Conservation (phyloP, 2,888 invertebrate genomes). For the Heliconius ethilla region DNA sequence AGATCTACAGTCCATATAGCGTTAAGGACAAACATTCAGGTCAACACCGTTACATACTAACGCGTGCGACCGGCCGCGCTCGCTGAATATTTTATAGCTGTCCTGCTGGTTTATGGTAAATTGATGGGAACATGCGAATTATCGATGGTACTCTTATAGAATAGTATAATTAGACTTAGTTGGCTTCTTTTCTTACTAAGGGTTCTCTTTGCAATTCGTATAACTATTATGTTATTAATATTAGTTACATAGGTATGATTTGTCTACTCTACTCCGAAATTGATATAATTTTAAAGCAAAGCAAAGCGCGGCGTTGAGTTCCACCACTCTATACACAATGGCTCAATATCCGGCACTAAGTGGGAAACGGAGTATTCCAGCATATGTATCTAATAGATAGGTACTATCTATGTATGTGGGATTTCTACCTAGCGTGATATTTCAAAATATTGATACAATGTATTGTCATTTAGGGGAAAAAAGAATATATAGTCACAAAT, state of each 20-base stretch:
- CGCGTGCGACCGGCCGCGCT: constrained; percentile 48
- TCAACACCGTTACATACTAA: constrained; percentile 58
- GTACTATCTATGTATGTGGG: no score
- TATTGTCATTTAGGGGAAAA: no score
- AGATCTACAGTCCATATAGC: constrained; percentile 38
- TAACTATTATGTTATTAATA: neutral
- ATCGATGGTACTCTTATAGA: neutral
- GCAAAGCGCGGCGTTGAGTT: no score
- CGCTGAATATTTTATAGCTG: constrained; percentile 18
- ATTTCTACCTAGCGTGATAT: no score
- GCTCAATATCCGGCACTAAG: no score
- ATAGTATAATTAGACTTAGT: neutral
- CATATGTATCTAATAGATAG: no score
- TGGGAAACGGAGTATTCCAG: no score
- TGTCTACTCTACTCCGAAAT: no score
- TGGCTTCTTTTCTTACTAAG: neutral
- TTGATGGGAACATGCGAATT: constrained; percentile 4
- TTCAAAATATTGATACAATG: no score
- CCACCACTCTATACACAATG: no score
- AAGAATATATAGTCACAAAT: neutral
- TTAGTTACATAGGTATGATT: no score
- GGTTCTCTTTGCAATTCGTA: neutral
- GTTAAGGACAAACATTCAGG: constrained; percentile 60
- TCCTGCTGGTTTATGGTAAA: constrained; percentile 12
- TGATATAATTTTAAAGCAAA: no score